Base-by-base conservation (phyloP, 2,888 invertebrate genomes). In the Ligdia adustata region DNA sequence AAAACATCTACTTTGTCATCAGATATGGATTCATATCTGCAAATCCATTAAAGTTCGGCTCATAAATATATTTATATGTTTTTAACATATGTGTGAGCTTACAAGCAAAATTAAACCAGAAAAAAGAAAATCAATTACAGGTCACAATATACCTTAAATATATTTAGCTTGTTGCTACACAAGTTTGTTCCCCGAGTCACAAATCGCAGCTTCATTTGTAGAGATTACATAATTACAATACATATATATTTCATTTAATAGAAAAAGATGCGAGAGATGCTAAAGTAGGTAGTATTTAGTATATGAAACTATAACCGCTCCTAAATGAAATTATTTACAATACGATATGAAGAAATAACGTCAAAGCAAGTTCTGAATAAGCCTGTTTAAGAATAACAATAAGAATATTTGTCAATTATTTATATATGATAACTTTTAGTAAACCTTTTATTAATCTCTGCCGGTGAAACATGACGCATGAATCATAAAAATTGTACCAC, bases 401-500 rank as follows among this genome's bases (percentile, higher is more conserved):
- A 9, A 29, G n/a, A 29, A 20, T 34, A 12, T 2, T 11, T 33
- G 18, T 18, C 4, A 18, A 18, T 18, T 18, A 18, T 18, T 5
- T 9, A 9, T 12, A 12, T 13, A 12, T 27, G 18, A 37, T 27
- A 27, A 27, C 6, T 27, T 4, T 7, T 18, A 3, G 4, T 16
- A 35, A 13, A n/a, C 9, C 20, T 13, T 11, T 37, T 31, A 14
- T 37, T 27, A 32, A 38, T 41, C 1, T 15, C 9, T 37, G 35
- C 31, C 11, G 14, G 38, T 29, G 13, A 27, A 43, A 34, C 37
- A n/a, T 35, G 32, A n/a, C n/a, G 20, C 34, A 35, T 64, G 33
- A 26, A 43, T 55, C 32, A 40, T 45, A 47, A 44, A 50, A 79
- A 74, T 66, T 73, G 68, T 76, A 81, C 75, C 75, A 82, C 79